These are phyloP conservation scores for Tachysurus fulvidraco DNA, from an alignment of 2,113 vertebrate genomes.

Conservation along the genomic window DNA sequence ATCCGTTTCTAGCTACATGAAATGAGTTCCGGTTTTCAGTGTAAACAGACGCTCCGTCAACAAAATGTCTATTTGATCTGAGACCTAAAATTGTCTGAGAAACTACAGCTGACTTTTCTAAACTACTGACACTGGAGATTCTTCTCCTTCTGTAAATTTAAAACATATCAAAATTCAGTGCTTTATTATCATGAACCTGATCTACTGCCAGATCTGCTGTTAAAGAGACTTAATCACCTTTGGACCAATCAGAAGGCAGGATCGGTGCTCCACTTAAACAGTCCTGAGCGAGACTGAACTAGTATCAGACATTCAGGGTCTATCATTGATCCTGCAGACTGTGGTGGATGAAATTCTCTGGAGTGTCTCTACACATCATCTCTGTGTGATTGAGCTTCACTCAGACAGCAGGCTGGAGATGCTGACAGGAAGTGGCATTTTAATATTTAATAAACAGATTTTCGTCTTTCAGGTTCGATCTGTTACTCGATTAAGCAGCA, in stretches of 20 bases:
- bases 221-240: neutral
- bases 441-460: constrained; percentile 52
- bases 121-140: neutral
- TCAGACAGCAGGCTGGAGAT: neutral
- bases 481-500: constrained; percentile 26
- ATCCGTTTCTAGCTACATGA: neutral
- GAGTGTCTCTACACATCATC: neutral
- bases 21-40: neutral
- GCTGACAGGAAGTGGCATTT: constrained; percentile 38
- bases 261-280: neutral
- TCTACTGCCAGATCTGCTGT: neutral
- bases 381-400: neutral
- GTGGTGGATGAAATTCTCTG: neutral
- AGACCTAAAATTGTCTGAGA: no score
- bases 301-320: constrained; percentile 6
- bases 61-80: no score
- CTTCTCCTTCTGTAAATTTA: neutral
- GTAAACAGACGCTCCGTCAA: neutral
- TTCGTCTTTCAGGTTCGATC: constrained; percentile 25
- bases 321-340: neutral
- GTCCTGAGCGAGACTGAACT: no score
- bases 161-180: neutral
- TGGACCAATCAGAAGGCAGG: neutral
- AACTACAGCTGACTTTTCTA: neutral
- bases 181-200: neutral